Evolutionary conservation across 2,113 vertebrate species (phyloP), one percentile per base, ranked within the genome.

Genomic region (Oryzias celebensis): DNA sequence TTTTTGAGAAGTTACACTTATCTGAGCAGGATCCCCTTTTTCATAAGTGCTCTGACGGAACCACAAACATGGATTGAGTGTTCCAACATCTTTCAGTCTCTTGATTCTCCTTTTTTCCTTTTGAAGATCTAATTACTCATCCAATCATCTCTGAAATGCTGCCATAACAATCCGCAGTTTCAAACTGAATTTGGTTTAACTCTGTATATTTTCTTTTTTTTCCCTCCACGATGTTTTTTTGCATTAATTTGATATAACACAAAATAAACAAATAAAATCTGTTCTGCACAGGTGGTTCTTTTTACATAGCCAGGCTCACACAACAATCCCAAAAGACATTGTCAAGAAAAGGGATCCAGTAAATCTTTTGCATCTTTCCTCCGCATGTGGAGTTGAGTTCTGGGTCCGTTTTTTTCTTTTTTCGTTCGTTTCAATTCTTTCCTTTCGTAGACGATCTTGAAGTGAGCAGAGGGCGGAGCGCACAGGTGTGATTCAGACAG

Each of bases 31-130:
- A 85, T 89, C 78, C 85, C 85, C 75, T 86, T 79, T 36, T 85
- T 82, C 67, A 73, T 90, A 93, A 91, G 90, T 93, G 91, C 91
- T 93, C 87, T 87, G 87, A 90, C 87, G 85, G 80, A 88, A 90
- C 83, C 85, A 83, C 83, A 73, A 58, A 76, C 77, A 70, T 61
- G 67, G 78, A 88, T 80, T 87, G 74, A 86, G 80, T 85, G 73
- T 79, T 80, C 82, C 78, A 83, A 83, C 70, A 73, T 52, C 62
- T 85, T 75, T 65, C 78, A 83, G 77, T 76, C 78, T 52, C 10
- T 36, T 36, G 36, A 23, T 65, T 70, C 45, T 64, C 62, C 67
- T 77, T 71, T 71, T 78, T 80, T 80, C 72, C 56, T 78, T 85
- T 83, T 77, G 71, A 66, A 67, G 68, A 42, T 3, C 52, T 65